phyloP scores from a whole-genome alignment of 1,140 invertebrate species.

The Tyrophagus putrescentiae region DNA sequence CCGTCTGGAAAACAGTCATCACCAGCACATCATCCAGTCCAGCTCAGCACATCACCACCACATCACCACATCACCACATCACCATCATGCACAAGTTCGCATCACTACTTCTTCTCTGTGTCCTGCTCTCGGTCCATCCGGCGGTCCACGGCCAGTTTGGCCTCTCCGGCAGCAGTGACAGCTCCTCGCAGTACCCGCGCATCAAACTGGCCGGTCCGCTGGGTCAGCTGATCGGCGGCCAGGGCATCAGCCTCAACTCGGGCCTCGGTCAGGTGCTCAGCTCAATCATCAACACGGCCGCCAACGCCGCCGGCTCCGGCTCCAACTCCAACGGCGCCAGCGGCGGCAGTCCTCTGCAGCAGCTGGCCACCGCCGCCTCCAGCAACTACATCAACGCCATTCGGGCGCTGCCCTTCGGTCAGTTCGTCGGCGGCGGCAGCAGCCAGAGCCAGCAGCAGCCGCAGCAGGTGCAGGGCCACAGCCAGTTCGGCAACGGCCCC shows the following conservation, averaged over 20 bases:
- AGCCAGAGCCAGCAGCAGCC: not conserved
- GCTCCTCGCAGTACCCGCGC: not conserved
- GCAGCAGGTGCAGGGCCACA: not conserved
- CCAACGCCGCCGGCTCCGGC: not conserved
- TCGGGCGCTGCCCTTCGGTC: not conserved
- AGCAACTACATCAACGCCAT: not conserved
- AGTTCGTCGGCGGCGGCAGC: not conserved
- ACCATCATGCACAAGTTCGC: not conserved
- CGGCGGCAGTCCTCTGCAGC: not conserved
- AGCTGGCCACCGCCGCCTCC: constrained; percentile 5
- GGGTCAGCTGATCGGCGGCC: constrained; percentile 9
- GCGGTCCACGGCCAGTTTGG: constrained; percentile 9
- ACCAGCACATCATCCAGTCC: not conserved
- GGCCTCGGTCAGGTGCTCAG: not conserved
- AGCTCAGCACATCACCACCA: not conserved
- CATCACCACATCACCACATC: not conserved
- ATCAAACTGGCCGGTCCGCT: constrained; percentile 7
- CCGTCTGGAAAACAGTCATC: not conserved
- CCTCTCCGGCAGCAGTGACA: not conserved
- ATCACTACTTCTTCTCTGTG: not conserved
- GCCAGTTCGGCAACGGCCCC: not conserved
- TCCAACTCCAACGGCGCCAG: too few relatives aligned
- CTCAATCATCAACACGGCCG: not conserved
- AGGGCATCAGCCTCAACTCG: not conserved
- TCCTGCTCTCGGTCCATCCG: not conserved